Conservation (phyloP, 2,113 vertebrate species). For the Calcarius ornatus region DNA sequence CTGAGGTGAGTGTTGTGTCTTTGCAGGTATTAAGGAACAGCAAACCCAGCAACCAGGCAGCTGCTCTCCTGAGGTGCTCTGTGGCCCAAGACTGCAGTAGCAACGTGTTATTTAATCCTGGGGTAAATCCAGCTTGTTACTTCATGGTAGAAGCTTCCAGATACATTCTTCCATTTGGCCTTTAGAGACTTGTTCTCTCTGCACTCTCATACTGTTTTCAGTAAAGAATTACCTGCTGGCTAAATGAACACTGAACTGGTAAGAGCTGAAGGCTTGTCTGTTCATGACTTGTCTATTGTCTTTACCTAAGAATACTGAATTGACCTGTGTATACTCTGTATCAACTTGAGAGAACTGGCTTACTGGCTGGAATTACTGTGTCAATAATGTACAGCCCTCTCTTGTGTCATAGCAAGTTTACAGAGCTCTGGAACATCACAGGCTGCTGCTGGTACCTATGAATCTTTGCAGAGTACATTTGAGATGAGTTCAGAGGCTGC, state of each 20-base stretch:
- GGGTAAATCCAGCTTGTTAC: not conserved
- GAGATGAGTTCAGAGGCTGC: not conserved
- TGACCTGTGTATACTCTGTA: not conserved
- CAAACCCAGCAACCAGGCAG: not conserved
- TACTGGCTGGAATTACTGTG: not conserved
- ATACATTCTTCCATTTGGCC: not conserved
- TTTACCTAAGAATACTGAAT: not conserved
- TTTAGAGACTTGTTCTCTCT: not conserved
- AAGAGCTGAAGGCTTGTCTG: not conserved
- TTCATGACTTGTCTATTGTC: not conserved
- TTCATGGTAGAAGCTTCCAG: conserved; percentile 16
- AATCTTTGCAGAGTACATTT: not conserved
- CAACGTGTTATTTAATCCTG: not conserved
- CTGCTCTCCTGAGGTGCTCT: not conserved
- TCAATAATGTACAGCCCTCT: not conserved
- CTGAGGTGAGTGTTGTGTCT: not conserved
- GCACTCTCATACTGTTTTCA: not conserved
- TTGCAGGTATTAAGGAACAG: not conserved
- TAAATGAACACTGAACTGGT: not conserved
- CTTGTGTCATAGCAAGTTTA: not conserved
- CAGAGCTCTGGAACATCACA: not conserved
- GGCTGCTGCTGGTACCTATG: not conserved
- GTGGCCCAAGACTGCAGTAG: not conserved
- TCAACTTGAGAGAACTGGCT: not conserved
- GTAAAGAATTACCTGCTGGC: conserved; percentile 7